Conservation (phyloP, 2,113 vertebrate genomes). For the Candoia aspera region DNA sequence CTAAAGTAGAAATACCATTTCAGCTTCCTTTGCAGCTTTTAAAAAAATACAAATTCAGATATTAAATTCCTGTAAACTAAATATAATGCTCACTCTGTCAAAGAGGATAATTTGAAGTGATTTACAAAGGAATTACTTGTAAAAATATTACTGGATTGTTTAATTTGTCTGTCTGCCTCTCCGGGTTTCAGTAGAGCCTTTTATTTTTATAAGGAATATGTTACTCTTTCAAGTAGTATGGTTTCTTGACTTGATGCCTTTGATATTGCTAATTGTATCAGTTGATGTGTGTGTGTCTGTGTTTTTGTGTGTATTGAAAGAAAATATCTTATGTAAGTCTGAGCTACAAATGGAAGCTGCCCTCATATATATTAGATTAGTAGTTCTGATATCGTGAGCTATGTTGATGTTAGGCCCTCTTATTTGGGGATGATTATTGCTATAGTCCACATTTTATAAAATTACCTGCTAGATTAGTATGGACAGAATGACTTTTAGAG, state of each 20-base stretch:
- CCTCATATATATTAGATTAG: neutral
- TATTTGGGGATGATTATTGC: neutral
- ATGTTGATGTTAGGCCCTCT: neutral
- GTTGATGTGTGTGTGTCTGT: conserved; percentile 3
- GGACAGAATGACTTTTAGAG: neutral
- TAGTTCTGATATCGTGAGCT: neutral
- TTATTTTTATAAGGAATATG: conserved; percentile 47
- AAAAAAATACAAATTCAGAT: neutral
- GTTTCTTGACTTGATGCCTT: conserved; percentile 12
- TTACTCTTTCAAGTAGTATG: conserved; percentile 34
- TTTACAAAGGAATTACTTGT: conserved; percentile 36
- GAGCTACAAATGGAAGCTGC: conserved; percentile 38
- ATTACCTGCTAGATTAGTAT: neutral
- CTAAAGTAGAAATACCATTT: conserved; percentile 33
- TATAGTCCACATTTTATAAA: conserved; percentile 38
- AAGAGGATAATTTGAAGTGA: conserved; percentile 36
- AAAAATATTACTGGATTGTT: conserved; percentile 39
- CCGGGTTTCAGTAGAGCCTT: neutral
- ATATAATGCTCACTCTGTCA: conserved; percentile 26
- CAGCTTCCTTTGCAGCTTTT: conserved; percentile 18
- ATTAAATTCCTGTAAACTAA: conserved; percentile 7
- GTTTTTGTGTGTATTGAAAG: neutral
- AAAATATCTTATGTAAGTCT: conserved; percentile 43
- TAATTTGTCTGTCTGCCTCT: conserved; percentile 35
- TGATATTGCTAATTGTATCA: conserved; percentile 44